Conservation (phyloP, 1,140 invertebrate genomes). For the Ladona fulva region DNA sequence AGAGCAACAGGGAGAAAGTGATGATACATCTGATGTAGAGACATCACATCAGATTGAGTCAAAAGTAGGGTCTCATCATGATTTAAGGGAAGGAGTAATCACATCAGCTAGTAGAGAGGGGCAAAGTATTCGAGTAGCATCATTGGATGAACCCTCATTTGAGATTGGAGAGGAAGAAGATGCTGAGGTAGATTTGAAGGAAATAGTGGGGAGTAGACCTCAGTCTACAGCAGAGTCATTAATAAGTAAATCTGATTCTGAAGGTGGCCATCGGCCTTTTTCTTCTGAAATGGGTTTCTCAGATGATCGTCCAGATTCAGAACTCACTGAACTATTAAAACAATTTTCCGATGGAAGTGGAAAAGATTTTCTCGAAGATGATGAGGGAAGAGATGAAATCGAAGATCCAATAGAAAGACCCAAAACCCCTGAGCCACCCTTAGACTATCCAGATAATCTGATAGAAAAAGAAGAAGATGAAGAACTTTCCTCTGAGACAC, state of each 20-base stretch:
- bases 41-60: slow-evolving; percentile 35
- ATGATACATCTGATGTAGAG: slow-evolving; percentile 29
- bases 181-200: slow-evolving; percentile 27
- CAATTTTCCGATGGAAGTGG: slow-evolving; percentile 26
- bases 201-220: slow-evolving; percentile 27
- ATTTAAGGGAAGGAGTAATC: slow-evolving; percentile 30
- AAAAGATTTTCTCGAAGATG: slow-evolving; percentile 21
- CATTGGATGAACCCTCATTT: slow-evolving; percentile 4
- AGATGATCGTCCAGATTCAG: slow-evolving; percentile 36
- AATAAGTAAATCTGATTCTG: slow-evolving; percentile 34
- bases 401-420: slow-evolving; percentile 43
- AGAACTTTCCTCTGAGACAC: slow-evolving; percentile 30
- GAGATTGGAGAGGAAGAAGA: slow-evolving; percentile 26
- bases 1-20: slow-evolving; percentile 37
- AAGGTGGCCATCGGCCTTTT: slow-evolving; percentile 27
- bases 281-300: slow-evolving; percentile 31
- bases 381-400: slow-evolving; percentile 26
- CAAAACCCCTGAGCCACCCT: slow-evolving; percentile 39
- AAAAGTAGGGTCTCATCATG: slow-evolving; percentile 35
- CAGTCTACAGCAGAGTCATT: slow-evolving; percentile 29
- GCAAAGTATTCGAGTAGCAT: slow-evolving; percentile 18
- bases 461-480: slow-evolving; percentile 34
- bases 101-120: slow-evolving; percentile 27
- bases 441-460: slow-evolving; percentile 20
- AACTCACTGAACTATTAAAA: slow-evolving; percentile 34